Percentiles rank a stretch among this genome's conserved stretches.
phyloP scores from a whole-genome alignment of 2,113 vertebrate species.

The Crocuta crocuta region DNA sequence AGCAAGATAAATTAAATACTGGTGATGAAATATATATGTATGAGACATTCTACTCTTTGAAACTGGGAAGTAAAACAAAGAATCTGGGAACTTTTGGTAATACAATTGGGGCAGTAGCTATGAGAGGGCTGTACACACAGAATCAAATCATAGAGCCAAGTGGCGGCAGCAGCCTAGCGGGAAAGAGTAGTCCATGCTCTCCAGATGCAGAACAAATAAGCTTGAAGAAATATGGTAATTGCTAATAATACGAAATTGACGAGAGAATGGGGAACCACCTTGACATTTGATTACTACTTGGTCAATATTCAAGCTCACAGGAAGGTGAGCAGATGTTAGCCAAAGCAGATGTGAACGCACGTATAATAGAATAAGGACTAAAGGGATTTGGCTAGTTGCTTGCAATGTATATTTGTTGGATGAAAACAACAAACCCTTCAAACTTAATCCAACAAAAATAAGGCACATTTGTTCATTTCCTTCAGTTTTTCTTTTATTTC shows the following conservation, averaged over 20 bases:
- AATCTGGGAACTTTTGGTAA: slow-evolving; percentile 56
- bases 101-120: slow-evolving; percentile 40
- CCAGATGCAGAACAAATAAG: slow-evolving; percentile 43
- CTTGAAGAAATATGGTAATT: slow-evolving; percentile 70
- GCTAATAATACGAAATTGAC: slow-evolving; percentile 70
- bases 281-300: slow-evolving; percentile 60
- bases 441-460: slow-evolving; percentile 36
- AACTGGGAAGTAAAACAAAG: slow-evolving; percentile 67
- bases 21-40: slow-evolving; percentile 60
- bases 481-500: background rate
- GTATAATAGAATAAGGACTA: slow-evolving; percentile 1
- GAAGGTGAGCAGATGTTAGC: slow-evolving; percentile 65
- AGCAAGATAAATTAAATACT: slow-evolving; percentile 47
- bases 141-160: slow-evolving; percentile 67
- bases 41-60: background rate
- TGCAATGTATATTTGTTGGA: slow-evolving; percentile 14
- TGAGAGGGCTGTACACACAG: slow-evolving; percentile 34
- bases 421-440: background rate
- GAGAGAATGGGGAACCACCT: slow-evolving; percentile 59
- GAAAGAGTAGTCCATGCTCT: slow-evolving; percentile 5
- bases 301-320: slow-evolving; percentile 59
- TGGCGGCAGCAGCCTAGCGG: background rate
- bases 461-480: slow-evolving; percentile 7
- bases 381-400: background rate
- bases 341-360: slow-evolving; percentile 65